These are phyloP conservation scores for Theodoxus fluviatilis DNA, from an alignment of 2,888 invertebrate genomes.

Conservation along the genomic window DNA sequence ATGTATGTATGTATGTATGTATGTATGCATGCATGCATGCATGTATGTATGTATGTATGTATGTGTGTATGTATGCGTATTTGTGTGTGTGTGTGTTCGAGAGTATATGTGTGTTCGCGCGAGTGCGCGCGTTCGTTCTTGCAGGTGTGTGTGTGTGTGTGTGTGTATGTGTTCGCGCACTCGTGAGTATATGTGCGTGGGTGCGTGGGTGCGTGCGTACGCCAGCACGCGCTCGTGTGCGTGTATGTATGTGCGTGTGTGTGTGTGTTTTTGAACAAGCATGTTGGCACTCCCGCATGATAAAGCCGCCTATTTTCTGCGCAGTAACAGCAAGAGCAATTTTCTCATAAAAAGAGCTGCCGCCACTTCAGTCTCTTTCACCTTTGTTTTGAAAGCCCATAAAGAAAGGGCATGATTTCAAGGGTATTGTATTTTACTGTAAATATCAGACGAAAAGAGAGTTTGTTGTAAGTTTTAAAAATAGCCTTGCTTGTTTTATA, in stretches of 20 bases:
- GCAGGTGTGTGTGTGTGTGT: slow-evolving; percentile 16
- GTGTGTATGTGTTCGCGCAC: neutral
- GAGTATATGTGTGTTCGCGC: neutral
- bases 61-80: slow-evolving; percentile 12
- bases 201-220: neutral
- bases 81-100: slow-evolving; percentile 11
- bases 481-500: too few species aligned
- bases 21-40: slow-evolving; percentile 7
- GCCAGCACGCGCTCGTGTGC: too few species aligned
- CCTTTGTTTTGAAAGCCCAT: too few species aligned
- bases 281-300: too few species aligned
- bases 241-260: neutral
- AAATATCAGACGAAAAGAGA: too few species aligned
- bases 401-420: too few species aligned
- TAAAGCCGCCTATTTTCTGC: too few species aligned
- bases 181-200: neutral
- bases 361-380: too few species aligned
- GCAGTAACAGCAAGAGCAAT: too few species aligned
- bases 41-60: slow-evolving; percentile 14
- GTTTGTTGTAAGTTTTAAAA: too few species aligned
- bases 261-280: neutral
- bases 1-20: neutral
- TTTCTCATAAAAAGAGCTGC: too few species aligned
- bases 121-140: slow-evolving; percentile 5
- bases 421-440: too few species aligned